Base-by-base conservation (phyloP, 53 echinoderm and acorn worm species). In the Patiria pectinifera region DNA sequence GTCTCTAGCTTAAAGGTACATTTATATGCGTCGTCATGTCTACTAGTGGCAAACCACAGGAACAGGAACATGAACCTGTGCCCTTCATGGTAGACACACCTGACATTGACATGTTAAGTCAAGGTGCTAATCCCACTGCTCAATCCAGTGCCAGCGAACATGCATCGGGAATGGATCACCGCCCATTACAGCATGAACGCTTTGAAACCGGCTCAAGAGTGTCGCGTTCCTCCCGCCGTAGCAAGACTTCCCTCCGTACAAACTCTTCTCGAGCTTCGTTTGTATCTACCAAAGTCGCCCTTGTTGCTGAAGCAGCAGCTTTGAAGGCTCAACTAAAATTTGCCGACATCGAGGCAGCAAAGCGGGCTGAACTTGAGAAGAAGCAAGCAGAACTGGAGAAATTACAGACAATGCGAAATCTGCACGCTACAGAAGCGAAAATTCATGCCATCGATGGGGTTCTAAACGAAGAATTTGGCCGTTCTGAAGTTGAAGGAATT, bases 251-350 rank as follows among this genome's bases (percentile, higher is more conserved):
- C 81, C 19, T 53, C 44, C 82, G 82, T 4, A 82, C 59, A 4
- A 82, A 59, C 53, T 82, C 58, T 21, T 82, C 82, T 59, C 82
- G 60, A 59, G 9, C n/a, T n/a, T 82, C n/a, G 45, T 53, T 82
- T 82, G 5, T 59, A 44, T 82, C 59, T 24, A 82, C 82, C 5
- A 82, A 82, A n/a, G 82, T 22, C 19, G 59, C 82, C 2, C 82
- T 82, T 4, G 86, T 49, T 46, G 86, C 86, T 21, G 47, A 71
- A 71, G 86, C 86, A 74, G 86, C 86, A 71, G 71, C 86, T 49
- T 86, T 86, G 35, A 74, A 86, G 72, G 75, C 86, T 22, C 53
- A 74, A 71, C 22, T 82, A 9, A 6, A 82, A 59, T 82, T 82
- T 82, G 82, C 24, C n/a, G 82, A 82, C 59, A 59, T 59, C 6